phyloP scores from a whole-genome alignment of 2,797 vertebrate species.

The Dryobates pubescens region DNA sequence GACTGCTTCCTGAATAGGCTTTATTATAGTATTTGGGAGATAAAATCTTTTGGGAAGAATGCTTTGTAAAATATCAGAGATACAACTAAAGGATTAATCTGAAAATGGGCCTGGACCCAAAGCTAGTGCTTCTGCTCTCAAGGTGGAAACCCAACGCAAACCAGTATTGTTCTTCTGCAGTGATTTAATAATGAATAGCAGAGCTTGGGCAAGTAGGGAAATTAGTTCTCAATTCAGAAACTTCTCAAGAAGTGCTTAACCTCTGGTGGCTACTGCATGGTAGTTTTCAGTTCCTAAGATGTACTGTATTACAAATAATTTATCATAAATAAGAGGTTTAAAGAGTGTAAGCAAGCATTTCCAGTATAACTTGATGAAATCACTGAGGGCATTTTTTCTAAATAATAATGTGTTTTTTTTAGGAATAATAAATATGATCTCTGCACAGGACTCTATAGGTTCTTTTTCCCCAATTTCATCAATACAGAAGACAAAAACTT shows the following conservation, averaged over 20 bases:
- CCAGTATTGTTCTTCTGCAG: background rate
- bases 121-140: background rate
- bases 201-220: background rate
- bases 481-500: conserved; percentile 22
- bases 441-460: background rate
- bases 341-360: background rate
- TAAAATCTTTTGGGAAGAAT: background rate
- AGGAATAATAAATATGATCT: background rate
- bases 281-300: background rate
- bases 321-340: background rate
- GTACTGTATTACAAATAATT: background rate
- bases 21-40: background rate
- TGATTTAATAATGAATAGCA: background rate
- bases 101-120: background rate
- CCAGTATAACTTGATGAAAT: background rate
- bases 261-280: background rate
- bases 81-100: background rate
- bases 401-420: background rate
- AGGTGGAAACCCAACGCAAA: background rate
- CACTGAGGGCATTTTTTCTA: background rate
- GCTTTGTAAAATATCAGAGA: background rate
- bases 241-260: background rate
- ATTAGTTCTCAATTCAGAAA: background rate
- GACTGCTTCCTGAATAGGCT: background rate
- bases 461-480: conserved; percentile 19